These are phyloP conservation scores for Volucella inflata DNA, from an alignment of 2,888 invertebrate species.

Conservation along the genomic window DNA sequence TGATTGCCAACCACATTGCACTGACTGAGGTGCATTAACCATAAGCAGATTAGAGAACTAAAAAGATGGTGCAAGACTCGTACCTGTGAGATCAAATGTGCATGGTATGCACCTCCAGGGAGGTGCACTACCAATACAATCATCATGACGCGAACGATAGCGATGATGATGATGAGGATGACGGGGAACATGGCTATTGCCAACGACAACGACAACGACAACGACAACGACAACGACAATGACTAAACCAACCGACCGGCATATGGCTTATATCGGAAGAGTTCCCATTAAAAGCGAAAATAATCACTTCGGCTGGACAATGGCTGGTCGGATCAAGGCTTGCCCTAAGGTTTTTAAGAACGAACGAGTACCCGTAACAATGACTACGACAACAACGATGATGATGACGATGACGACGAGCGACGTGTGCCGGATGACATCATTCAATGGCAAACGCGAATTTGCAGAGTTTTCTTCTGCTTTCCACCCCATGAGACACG, in stretches of 20 bases:
- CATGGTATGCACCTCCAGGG: constrained; percentile 8
- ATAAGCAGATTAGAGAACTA: constrained; percentile 63
- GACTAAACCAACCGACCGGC: constrained; percentile 32
- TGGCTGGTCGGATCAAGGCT: constrained; percentile 28
- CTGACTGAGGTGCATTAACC: constrained; percentile 49
- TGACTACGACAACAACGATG: constrained; percentile 24
- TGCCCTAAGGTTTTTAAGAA: no score
- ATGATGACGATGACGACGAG: background rate
- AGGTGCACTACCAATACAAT: constrained; percentile 3
- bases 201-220: constrained; percentile 7
- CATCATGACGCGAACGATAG: background rate
- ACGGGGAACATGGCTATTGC: constrained; percentile 14
- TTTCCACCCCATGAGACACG: constrained; percentile 46
- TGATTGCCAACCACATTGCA: constrained; percentile 42
- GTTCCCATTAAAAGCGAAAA: constrained; percentile 74
- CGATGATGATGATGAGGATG: constrained; percentile 1
- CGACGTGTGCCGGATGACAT: constrained; percentile 59
- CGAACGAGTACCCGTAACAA: no score
- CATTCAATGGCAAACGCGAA: constrained; percentile 58
- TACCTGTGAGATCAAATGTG: constrained; percentile 66
- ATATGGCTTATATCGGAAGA: constrained; percentile 69
- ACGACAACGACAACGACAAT: constrained; percentile 23
- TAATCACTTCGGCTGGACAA: constrained; percentile 65
- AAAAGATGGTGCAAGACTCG: constrained; percentile 42
- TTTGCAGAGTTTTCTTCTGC: constrained; percentile 34